A percentile compares a stretch with the other conserved stretches of the same genome.
Conservation (phyloP, 2,888 invertebrate species). For the Dryobota labecula region DNA sequence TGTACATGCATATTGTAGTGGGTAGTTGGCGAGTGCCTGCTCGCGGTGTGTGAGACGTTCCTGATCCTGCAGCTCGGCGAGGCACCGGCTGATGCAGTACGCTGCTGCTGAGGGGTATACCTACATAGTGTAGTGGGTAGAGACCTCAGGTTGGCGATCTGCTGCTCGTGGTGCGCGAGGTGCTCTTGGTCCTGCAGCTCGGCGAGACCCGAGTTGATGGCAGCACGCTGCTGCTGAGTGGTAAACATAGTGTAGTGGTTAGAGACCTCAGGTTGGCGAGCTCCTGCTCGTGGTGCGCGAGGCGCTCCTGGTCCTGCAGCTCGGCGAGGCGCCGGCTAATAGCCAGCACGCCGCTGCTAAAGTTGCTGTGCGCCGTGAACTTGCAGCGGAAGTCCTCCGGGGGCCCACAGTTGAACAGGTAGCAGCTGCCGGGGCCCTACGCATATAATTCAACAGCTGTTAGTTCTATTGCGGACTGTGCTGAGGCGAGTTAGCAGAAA, state of each 20-base stretch:
- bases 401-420: conserved; percentile 97
- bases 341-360: conserved; percentile 96
- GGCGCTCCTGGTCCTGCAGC: conserved; percentile 93
- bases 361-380: conserved; percentile 96
- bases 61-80: conserved; percentile 93
- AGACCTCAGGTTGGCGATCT: conserved; percentile 93
- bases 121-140: neutral
- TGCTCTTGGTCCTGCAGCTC: conserved; percentile 93
- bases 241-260: neutral
- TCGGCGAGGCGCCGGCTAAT: conserved; percentile 92
- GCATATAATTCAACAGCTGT: neutral
- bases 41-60: conserved; percentile 93
- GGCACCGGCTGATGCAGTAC: conserved; percentile 41
- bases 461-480: neutral
- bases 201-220: too few species aligned
- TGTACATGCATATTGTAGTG: neutral
- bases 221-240: conserved; percentile 17
- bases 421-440: conserved; percentile 96
- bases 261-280: conserved; percentile 92
- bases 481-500: neutral
- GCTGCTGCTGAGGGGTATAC: conserved; percentile 15
- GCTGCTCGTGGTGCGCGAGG: conserved; percentile 93
- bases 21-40: conserved; percentile 91
- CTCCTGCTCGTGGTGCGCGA: conserved; percentile 94
- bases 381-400: conserved; percentile 98